These are phyloP conservation scores for Clitarchus hookeri DNA, from an alignment of 2,888 invertebrate species.

Conservation along the genomic window DNA sequence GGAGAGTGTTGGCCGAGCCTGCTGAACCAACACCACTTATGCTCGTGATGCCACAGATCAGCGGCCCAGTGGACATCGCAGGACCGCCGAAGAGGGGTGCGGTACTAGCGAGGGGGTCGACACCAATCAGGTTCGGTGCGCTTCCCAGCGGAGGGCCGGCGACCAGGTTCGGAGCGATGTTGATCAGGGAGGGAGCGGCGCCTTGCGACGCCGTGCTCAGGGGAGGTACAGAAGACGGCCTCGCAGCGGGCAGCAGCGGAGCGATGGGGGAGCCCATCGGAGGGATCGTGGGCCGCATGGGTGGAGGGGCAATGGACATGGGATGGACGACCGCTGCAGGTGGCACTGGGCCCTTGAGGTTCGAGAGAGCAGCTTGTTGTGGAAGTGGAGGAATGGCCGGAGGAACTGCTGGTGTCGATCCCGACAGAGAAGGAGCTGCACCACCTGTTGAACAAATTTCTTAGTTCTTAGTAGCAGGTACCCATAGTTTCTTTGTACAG, in stretches of 20 bases:
- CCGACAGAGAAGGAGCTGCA: not conserved
- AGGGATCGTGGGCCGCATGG: slow-evolving; percentile 41
- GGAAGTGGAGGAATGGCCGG: slow-evolving; percentile 44
- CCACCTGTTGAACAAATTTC: too few species aligned
- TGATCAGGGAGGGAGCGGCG: slow-evolving; percentile 48
- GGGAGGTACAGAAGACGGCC: slow-evolving; percentile 35
- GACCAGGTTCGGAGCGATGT: slow-evolving; percentile 56
- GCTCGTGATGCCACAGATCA: slow-evolving; percentile 18
- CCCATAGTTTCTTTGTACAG: too few species aligned
- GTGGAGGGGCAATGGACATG: slow-evolving; percentile 42
- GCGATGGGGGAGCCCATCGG: slow-evolving; percentile 35
- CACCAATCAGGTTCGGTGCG: slow-evolving; percentile 59
- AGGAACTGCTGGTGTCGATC: not conserved
- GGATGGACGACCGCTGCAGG: slow-evolving; percentile 41
- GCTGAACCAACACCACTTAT: not conserved
- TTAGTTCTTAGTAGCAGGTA: too few species aligned
- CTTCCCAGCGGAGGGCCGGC: slow-evolving; percentile 54
- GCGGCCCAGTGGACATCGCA: slow-evolving; percentile 40
- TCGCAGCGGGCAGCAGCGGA: not conserved
- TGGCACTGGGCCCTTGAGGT: slow-evolving; percentile 25
- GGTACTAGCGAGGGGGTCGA: slow-evolving; percentile 38
- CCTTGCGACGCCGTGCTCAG: slow-evolving; percentile 40
- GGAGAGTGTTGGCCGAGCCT: not conserved
- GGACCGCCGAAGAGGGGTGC: slow-evolving; percentile 27
- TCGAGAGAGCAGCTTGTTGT: slow-evolving; percentile 32